Base-by-base conservation (phyloP, 2,797 vertebrate genomes). In the Argya squamiceps region DNA sequence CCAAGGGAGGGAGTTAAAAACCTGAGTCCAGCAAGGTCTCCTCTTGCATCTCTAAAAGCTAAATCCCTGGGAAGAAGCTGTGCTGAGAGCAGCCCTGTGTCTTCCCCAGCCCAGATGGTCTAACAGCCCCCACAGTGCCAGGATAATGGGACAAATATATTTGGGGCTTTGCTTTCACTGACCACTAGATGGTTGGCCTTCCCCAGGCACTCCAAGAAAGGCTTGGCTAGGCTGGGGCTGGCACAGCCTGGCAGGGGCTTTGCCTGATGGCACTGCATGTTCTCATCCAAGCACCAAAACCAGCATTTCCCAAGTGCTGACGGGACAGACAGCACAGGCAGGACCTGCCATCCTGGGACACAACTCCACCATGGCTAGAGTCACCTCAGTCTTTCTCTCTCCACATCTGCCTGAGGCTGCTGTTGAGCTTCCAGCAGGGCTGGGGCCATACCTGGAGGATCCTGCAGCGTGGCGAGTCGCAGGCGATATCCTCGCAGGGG, bases 401-500 rank as follows among this genome's bases (percentile, higher is more conserved):
- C 36, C n/a, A 39, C 63, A 26, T 2, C 26, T 6, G 2, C 11
- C 55, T 2, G 1, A 21, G 32, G 46, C 53, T 12, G 1, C 32
- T 4, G 2, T 3, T 13, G 24, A 52, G 34, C 15, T 46, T 3
- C 19, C 73, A 46, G 59, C 50, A 49, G 50, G 0, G 0, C 15
- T 1, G 0, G 3, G 50, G 71, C 41, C 53, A 1, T 97, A 99
- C 99, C 99, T 99, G 98, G 89, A 99, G 98, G 97, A 99, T 99
- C 96, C 98, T 98, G 98, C 99, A 99, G 96, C 99, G 98, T 22
- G 99, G 98, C 0, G 99, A 99, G 94, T 98, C 96, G 26, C 99
- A 99, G 97, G 98, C 97, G 39, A 98, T 99, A 97, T 99, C 99
- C 96, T 99, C 99, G 21, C 99, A 99, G 6, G 99, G 99, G 92